These are phyloP conservation scores for Gnatocerus cornutus DNA, from an alignment of 2,888 invertebrate genomes.

Conservation along the genomic window DNA sequence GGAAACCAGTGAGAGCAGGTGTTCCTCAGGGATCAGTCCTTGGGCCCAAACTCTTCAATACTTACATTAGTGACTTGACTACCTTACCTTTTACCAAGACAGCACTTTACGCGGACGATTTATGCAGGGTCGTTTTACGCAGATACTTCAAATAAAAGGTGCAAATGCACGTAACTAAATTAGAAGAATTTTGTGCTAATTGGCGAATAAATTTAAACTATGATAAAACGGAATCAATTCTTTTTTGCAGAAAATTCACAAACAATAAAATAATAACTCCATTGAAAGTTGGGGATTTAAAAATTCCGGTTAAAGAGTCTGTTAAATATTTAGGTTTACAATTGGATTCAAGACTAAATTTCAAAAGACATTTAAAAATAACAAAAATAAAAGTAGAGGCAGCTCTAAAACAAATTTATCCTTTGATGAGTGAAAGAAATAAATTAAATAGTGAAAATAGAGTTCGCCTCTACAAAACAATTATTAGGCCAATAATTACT, in stretches of 20 bases:
- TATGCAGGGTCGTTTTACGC: slow-evolving; percentile 46
- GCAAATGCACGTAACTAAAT: slow-evolving; percentile 39
- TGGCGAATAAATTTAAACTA: slow-evolving; percentile 50
- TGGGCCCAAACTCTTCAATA: slow-evolving; percentile 47
- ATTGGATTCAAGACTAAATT: slow-evolving; percentile 25
- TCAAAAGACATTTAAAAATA: not conserved
- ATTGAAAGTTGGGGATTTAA: not conserved
- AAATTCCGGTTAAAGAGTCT: not conserved
- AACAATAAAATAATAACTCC: slow-evolving; percentile 14
- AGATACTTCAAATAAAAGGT: slow-evolving; percentile 28
- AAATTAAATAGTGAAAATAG: not conserved
- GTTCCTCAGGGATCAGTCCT: slow-evolving; percentile 48
- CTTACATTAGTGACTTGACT: slow-evolving; percentile 45
- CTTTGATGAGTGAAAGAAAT: not conserved
- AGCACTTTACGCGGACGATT: slow-evolving; percentile 49
- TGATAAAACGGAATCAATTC: slow-evolving; percentile 49
- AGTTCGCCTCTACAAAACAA: not conserved
- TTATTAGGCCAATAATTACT: slow-evolving; percentile 25
- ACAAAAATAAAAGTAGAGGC: not conserved
- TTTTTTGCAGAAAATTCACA: slow-evolving; percentile 31
- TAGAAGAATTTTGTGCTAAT: slow-evolving; percentile 40
- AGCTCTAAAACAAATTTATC: slow-evolving; percentile 11
- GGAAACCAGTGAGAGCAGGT: slow-evolving; percentile 48
- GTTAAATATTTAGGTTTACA: slow-evolving; percentile 26
- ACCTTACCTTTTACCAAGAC: slow-evolving; percentile 40